These are phyloP conservation scores for Eretmodus cyanostictus DNA, from an alignment of 2,113 vertebrate species.

Conservation along the genomic window DNA sequence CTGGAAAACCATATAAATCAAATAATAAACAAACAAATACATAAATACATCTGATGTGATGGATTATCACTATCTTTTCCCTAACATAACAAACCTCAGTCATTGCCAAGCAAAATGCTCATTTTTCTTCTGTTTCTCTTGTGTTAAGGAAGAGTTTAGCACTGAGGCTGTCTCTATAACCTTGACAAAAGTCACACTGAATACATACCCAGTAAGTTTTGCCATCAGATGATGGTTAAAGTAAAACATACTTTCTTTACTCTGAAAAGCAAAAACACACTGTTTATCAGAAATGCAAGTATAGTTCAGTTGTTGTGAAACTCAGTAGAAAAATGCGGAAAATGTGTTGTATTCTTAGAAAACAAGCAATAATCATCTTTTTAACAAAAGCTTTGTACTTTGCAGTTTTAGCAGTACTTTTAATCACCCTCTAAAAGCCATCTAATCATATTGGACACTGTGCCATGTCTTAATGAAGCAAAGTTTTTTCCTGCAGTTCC, in stretches of 20 bases:
- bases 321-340: background rate
- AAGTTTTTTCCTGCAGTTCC: slow-evolving; percentile 12
- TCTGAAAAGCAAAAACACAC: background rate
- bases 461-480: slow-evolving; percentile 40
- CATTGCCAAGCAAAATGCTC: background rate
- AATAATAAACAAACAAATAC: background rate
- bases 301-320: background rate
- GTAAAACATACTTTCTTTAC: slow-evolving; percentile 4
- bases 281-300: background rate
- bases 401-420: background rate
- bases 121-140: slow-evolving; percentile 19
- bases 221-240: slow-evolving; percentile 32
- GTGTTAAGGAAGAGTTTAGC: slow-evolving; percentile 3
- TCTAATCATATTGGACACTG: slow-evolving; percentile 33
- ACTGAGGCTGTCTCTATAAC: slow-evolving; percentile 50
- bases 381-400: background rate
- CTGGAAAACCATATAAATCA: background rate
- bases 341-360: background rate
- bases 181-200: slow-evolving; percentile 47
- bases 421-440: slow-evolving; percentile 30
- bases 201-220: slow-evolving; percentile 18
- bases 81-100: background rate
- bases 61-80: background rate
- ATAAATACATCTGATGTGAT: background rate
- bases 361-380: background rate